These are phyloP conservation scores for Leptinotarsa peninsularis DNA, from an alignment of 2,888 invertebrate genomes.

Conservation along the genomic window DNA sequence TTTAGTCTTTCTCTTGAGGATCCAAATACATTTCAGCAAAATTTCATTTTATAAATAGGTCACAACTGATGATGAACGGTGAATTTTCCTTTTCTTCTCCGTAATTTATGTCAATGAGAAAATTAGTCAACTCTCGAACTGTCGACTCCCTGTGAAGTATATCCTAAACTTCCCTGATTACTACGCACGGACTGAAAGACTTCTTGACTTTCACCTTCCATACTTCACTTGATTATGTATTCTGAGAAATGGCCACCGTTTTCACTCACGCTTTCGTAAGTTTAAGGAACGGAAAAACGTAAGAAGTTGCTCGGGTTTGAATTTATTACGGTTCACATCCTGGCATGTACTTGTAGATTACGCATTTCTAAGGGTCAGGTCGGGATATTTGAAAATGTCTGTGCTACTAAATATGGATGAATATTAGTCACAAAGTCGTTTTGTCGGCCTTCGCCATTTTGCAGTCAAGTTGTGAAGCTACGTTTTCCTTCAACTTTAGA, in stretches of 20 bases:
- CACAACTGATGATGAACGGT: background rate
- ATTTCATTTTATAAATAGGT: background rate
- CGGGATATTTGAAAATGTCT: background rate
- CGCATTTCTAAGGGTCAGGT: background rate
- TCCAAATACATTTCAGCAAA: no score
- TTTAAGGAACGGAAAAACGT: conserved; percentile 15
- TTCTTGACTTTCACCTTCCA: conserved; percentile 26
- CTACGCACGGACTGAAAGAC: conserved; percentile 32
- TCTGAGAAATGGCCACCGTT: conserved; percentile 37
- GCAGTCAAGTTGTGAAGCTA: no score
- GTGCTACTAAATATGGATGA: background rate
- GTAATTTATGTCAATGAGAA: conserved; percentile 9
- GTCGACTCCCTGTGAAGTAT: conserved; percentile 40
- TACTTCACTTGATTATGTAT: conserved; percentile 33
- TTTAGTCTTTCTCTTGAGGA: no score
- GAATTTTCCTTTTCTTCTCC: background rate
- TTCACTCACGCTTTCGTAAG: conserved; percentile 24
- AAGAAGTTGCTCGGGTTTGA: conserved; percentile 23
- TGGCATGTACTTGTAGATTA: background rate
- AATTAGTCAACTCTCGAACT: conserved; percentile 33
- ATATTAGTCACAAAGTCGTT: background rate
- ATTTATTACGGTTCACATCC: conserved; percentile 26
- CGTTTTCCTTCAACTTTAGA: no score
- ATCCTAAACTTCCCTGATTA: conserved; percentile 43
- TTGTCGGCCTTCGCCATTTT: background rate